phyloP scores from a whole-genome alignment of 2,113 vertebrate species.

The Hiodon tergisus region DNA sequence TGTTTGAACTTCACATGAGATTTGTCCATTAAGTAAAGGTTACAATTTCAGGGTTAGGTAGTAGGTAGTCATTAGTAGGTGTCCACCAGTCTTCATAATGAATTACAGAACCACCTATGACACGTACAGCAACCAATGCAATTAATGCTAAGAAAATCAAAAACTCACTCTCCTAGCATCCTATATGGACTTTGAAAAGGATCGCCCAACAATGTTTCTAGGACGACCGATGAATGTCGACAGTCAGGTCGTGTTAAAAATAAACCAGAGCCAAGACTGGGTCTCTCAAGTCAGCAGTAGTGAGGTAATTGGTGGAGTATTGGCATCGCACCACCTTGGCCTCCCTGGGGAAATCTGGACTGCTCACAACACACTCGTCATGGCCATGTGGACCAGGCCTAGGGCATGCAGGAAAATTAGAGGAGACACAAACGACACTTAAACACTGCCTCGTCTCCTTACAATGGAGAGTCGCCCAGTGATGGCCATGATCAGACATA shows the following conservation, averaged over 20 bases:
- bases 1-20: too few species aligned
- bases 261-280: slow-evolving; percentile 31
- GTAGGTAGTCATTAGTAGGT: too few species aligned
- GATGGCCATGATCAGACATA: too few species aligned
- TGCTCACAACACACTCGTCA: slow-evolving; percentile 43
- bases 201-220: too few species aligned
- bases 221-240: neutral
- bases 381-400: neutral
- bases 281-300: slow-evolving; percentile 32
- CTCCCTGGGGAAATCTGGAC: slow-evolving; percentile 58
- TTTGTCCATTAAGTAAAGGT: too few species aligned
- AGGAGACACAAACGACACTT: slow-evolving; percentile 29
- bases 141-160: slow-evolving; percentile 5
- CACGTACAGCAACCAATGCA: neutral
- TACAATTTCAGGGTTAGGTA: too few species aligned
- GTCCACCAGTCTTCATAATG: neutral
- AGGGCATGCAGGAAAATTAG: slow-evolving; percentile 19
- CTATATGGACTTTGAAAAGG: too few species aligned
- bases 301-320: slow-evolving; percentile 51
- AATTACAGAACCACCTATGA: slow-evolving; percentile 3
- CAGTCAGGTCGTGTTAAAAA: slow-evolving; percentile 41
- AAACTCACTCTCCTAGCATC: too few species aligned
- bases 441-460: neutral
- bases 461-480: neutral
- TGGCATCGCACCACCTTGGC: slow-evolving; percentile 37